Evolutionary conservation across 2,113 vertebrate species (phyloP).

Genomic region (Daphoenositta chrysoptera): DNA sequence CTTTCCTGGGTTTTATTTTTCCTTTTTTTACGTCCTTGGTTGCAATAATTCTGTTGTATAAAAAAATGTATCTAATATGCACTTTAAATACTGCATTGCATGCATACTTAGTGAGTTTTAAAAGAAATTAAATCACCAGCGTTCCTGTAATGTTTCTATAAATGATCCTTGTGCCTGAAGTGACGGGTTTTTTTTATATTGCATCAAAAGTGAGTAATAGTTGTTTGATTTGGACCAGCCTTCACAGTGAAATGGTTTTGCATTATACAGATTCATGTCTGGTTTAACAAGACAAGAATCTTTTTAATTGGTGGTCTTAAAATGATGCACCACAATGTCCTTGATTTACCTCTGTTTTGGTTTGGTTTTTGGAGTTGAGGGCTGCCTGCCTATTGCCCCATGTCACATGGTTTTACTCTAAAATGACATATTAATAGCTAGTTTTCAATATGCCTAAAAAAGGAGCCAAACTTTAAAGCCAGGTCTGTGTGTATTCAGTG

Average conservation of each 20-base stretch:
- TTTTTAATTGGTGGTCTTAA: not conserved
- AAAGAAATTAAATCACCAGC: not conserved
- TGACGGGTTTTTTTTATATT: not conserved
- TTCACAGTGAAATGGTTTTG: not conserved
- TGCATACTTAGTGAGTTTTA: not conserved
- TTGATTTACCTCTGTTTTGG: not conserved
- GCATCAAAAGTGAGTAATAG: not conserved
- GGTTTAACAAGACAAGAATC: not conserved
- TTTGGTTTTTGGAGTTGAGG: not conserved
- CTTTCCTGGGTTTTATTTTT: not conserved
- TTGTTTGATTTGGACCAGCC: not conserved
- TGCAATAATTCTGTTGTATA: not conserved
- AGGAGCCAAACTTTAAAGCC: not conserved
- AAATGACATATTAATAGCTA: not conserved
- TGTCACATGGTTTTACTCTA: not conserved
- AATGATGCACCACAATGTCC: not conserved
- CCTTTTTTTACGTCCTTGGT: not conserved
- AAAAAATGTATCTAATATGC: not conserved
- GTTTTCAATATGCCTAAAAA: not conserved
- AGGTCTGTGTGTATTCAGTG: not conserved
- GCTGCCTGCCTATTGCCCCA: not conserved
- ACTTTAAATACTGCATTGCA: not conserved
- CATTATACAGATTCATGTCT: not conserved
- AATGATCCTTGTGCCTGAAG: not conserved
- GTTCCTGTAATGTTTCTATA: not conserved